Percentiles rank a stretch among this genome's conserved stretches.
phyloP scores from a whole-genome alignment of 2,113 vertebrate species.

The Xenus cinereus region DNA sequence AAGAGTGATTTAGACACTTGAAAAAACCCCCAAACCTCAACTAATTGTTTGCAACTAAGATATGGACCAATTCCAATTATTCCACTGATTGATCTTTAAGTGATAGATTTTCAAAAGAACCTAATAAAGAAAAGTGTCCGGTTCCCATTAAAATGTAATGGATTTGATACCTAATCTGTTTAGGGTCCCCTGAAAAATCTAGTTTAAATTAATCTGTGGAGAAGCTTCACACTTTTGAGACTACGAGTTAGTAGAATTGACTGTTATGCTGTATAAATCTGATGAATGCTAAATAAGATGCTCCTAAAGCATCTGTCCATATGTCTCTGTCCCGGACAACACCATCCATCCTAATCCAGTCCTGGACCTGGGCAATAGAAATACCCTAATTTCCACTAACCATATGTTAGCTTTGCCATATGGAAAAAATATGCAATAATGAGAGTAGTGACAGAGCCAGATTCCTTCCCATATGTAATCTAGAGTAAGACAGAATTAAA shows the following conservation, averaged over 20 bases:
- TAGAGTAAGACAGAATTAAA: background rate
- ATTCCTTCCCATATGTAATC: background rate
- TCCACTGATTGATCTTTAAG: background rate
- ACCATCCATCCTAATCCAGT: background rate
- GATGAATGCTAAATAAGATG: background rate
- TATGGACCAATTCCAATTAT: slow-evolving; percentile 1
- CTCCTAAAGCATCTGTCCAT: background rate
- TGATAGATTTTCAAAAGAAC: slow-evolving; percentile 27
- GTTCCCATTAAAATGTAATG: slow-evolving; percentile 12
- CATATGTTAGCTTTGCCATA: slow-evolving; percentile 26
- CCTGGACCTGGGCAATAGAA: background rate
- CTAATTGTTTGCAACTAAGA: slow-evolving; percentile 12
- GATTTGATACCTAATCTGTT: slow-evolving; percentile 20
- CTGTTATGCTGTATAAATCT: background rate
- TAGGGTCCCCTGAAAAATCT: slow-evolving; percentile 1
- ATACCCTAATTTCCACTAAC: slow-evolving; percentile 14
- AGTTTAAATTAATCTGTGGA: background rate
- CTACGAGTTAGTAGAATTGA: background rate
- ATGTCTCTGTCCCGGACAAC: background rate
- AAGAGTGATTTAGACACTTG: background rate
- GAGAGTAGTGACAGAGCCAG: background rate
- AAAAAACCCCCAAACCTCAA: background rate
- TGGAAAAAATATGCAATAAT: slow-evolving; percentile 19
- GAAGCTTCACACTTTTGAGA: background rate
- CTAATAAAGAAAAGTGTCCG: background rate